Conservation (phyloP, 2,113 vertebrate species). For the Pantherophis guttatus region DNA sequence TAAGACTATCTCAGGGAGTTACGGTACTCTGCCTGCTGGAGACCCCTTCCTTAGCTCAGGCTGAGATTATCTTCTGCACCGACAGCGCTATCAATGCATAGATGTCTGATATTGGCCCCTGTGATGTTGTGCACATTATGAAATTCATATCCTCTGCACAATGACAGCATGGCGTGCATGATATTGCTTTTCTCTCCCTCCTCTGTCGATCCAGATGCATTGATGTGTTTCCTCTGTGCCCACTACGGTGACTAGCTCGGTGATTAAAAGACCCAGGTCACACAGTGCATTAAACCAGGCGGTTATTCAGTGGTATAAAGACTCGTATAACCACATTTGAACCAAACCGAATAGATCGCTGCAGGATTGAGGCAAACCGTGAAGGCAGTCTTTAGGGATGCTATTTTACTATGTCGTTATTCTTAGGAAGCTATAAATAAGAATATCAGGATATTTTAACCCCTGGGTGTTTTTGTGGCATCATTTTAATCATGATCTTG, state of each 20-base stretch:
- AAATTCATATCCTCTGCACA: not conserved
- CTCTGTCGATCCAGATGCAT: not conserved
- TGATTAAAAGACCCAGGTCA: not conserved
- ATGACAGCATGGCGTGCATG: not conserved
- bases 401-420: not conserved
- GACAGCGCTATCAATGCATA: not conserved
- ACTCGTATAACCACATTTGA: not conserved
- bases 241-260: not conserved
- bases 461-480: not conserved
- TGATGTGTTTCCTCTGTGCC: not conserved
- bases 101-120: not conserved
- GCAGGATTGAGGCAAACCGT: not conserved
- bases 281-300: not conserved
- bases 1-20: not conserved
- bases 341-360: not conserved
- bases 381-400: not conserved
- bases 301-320: not conserved
- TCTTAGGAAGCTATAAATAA: not conserved
- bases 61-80: not conserved
- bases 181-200: not conserved
- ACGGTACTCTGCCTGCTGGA: not conserved
- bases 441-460: not conserved
- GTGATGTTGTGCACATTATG: not conserved
- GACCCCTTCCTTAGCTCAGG: not conserved
- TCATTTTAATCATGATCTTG: not conserved